Conservation (phyloP, 2,797 vertebrate genomes). For the Crypturellus tataupa region DNA sequence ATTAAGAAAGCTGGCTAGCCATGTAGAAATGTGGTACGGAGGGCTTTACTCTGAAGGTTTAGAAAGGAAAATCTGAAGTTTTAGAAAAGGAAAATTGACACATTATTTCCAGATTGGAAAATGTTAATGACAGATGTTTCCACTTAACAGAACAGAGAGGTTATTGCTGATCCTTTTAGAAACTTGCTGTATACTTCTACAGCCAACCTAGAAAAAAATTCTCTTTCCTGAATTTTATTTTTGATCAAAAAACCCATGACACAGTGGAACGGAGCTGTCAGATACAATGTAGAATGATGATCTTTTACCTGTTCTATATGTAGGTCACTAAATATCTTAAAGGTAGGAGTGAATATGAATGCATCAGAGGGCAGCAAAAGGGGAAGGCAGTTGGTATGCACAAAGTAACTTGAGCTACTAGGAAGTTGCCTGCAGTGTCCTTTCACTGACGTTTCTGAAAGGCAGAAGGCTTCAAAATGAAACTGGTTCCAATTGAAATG, state of each 20-base stretch:
- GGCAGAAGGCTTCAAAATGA: not conserved
- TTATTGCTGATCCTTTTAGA: not conserved
- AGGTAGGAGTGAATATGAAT: not conserved
- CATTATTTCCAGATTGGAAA: not conserved
- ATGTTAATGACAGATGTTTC: not conserved
- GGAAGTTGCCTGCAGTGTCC: not conserved
- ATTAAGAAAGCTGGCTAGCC: not conserved
- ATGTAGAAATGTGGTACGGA: not conserved
- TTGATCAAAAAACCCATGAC: not conserved
- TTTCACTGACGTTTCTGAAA: not conserved
- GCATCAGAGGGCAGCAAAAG: not conserved
- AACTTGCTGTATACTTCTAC: not conserved
- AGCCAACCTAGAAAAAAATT: rapidly evolving
- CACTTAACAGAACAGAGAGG: not conserved
- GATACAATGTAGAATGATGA: not conserved
- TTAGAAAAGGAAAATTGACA: not conserved
- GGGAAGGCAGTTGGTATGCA: rapidly evolving
- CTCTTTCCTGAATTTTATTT: not conserved
- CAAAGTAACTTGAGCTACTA: not conserved
- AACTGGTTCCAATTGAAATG: not conserved
- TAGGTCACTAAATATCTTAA: not conserved
- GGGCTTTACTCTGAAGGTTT: not conserved
- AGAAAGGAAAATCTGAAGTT: not conserved
- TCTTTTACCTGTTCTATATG: not conserved
- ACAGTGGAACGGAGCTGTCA: not conserved